Evolutionary conservation across 2,888 invertebrate genomes (phyloP).

Genomic region (Galeopsomyia nigrocyanea): DNA sequence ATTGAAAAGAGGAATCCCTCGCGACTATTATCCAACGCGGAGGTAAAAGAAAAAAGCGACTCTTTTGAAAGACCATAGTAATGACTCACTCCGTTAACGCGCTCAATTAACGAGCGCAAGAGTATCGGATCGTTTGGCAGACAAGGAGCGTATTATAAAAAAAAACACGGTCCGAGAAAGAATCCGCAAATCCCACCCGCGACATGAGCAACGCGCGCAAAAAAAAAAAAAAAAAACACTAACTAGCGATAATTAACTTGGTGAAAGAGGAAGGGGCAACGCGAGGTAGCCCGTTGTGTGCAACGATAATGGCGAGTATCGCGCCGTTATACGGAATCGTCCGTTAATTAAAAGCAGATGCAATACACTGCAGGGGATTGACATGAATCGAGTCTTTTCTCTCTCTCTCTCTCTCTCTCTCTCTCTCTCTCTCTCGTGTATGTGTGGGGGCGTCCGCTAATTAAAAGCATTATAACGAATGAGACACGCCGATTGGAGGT

Average conservation of each 20-base stretch:
- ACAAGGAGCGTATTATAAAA: too few species aligned
- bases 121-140: too few species aligned
- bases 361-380: conserved; percentile 27
- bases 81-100: too few species aligned
- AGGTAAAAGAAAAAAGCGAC: too few species aligned
- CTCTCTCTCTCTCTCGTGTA: neutral
- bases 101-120: too few species aligned
- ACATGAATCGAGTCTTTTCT: conserved; percentile 35
- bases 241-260: conserved; percentile 24
- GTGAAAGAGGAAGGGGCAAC: neutral
- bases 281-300: conserved; percentile 12
- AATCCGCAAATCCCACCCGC: too few species aligned
- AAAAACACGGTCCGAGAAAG: too few species aligned
- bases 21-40: too few species aligned
- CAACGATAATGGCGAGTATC: neutral
- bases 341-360: conserved; percentile 47
- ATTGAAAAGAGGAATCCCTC: too few species aligned
- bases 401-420: too few species aligned
- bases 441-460: conserved; percentile 44
- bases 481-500: conserved; percentile 46
- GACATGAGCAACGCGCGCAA: too few species aligned
- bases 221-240: conserved; percentile 11
- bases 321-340: conserved; percentile 20
- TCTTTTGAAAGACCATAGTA: too few species aligned
- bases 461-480: conserved; percentile 53